These are phyloP conservation scores for Rhagoletis zephyria DNA, from an alignment of 1,140 invertebrate species.

Conservation along the genomic window DNA sequence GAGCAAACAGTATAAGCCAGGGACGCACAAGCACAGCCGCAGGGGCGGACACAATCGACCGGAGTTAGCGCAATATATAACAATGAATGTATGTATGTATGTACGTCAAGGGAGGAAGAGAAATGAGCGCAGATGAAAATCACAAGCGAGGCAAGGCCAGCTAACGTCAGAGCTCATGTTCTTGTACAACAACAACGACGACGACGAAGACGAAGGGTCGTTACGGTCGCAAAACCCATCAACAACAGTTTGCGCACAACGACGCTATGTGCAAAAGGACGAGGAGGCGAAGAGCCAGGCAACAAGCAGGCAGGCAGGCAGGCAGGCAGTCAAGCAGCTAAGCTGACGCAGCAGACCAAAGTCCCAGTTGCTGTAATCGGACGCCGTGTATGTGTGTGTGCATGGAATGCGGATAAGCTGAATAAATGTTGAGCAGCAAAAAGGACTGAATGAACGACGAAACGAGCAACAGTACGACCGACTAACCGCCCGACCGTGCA, in stretches of 20 bases:
- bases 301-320: no score
- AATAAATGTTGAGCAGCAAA: conserved; percentile 6
- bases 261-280: neutral
- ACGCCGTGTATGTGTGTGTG: neutral
- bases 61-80: neutral
- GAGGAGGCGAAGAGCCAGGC: neutral
- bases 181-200: no score
- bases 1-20: conserved; percentile 50
- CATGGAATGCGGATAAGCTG: conserved; percentile 51
- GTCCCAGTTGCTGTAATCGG: conserved; percentile 46
- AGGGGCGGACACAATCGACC: conserved; percentile 40
- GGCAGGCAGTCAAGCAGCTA: no score
- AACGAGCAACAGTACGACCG: neutral
- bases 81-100: neutral
- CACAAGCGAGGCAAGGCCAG: neutral
- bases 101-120: neutral
- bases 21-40: conserved; percentile 55
- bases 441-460: neutral
- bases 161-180: conserved; percentile 40
- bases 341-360: neutral
- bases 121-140: conserved; percentile 5
- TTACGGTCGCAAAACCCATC: conserved; percentile 51
- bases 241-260: conserved; percentile 39
- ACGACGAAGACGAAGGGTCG: conserved; percentile 12
- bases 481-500: neutral